Evolutionary conservation across 2,797 vertebrate species (phyloP).

Genomic region (Emydoidea blandingii): DNA sequence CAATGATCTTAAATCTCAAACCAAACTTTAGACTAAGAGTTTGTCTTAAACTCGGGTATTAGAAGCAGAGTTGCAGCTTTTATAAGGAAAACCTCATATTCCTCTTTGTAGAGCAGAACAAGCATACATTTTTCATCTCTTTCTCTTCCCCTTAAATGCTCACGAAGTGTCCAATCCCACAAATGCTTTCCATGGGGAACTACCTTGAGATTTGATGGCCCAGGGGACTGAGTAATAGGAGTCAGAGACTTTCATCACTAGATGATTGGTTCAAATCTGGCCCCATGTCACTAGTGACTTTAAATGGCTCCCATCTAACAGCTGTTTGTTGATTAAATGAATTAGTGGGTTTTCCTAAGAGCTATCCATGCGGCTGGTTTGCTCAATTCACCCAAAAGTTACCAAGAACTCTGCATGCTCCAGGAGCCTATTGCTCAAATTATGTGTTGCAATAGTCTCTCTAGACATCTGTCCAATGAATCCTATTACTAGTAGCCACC

Average conservation of each 20-base stretch:
- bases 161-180: slow-evolving; percentile 39
- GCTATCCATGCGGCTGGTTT: not conserved
- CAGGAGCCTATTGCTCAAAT: not conserved
- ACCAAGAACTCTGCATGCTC: slow-evolving; percentile 3
- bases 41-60: slow-evolving; percentile 75
- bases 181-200: slow-evolving; percentile 6
- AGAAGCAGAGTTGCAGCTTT: slow-evolving; percentile 71
- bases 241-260: not conserved
- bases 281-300: not conserved
- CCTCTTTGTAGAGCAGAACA: slow-evolving; percentile 52
- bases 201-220: not conserved
- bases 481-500: rapidly evolving
- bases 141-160: slow-evolving; percentile 44
- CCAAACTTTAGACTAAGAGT: slow-evolving; percentile 79
- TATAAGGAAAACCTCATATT: slow-evolving; percentile 67
- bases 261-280: not conserved
- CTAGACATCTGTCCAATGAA: not conserved
- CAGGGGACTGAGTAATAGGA: not conserved
- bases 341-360: not conserved
- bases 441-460: rapidly evolving
- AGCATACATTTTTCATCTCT: slow-evolving; percentile 40
- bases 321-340: not conserved
- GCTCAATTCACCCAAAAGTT: not conserved
- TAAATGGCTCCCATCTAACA: not conserved
- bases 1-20: slow-evolving; percentile 52